These are phyloP conservation scores for Cataglyphis livida DNA, from an alignment of 2,888 invertebrate genomes.

Conservation along the genomic window DNA sequence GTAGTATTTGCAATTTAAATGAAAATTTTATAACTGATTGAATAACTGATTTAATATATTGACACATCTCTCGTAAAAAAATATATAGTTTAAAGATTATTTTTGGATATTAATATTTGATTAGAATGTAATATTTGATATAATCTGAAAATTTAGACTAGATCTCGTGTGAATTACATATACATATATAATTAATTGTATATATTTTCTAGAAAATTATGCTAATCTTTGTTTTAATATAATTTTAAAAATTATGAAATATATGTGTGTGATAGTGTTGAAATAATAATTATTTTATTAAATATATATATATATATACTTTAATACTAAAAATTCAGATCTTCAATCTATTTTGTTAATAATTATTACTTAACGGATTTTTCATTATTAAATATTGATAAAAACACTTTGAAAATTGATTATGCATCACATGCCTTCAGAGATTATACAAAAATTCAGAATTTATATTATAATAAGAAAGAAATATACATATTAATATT, in stretches of 20 bases:
- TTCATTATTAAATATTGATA: slow-evolving; percentile 52
- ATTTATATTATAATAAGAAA: slow-evolving; percentile 63
- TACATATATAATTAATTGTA: slow-evolving; percentile 8
- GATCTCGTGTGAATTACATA: background rate
- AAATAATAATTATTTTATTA: slow-evolving; percentile 57
- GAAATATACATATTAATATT: slow-evolving; percentile 63
- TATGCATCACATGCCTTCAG: slow-evolving; percentile 68
- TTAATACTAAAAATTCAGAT: slow-evolving; percentile 62
- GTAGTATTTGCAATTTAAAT: background rate
- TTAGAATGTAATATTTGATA: background rate
- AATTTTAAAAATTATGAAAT: slow-evolving; percentile 3
- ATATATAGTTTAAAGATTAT: slow-evolving; percentile 16
- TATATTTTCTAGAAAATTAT: slow-evolving; percentile 6
- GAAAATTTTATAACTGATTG: slow-evolving; percentile 1
- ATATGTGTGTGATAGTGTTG: background rate
- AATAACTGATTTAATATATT: slow-evolving; percentile 21
- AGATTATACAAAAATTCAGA: slow-evolving; percentile 61
- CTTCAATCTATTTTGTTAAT: slow-evolving; percentile 61
- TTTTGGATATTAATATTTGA: background rate
- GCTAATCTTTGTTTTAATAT: slow-evolving; percentile 2
- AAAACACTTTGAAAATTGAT: slow-evolving; percentile 57
- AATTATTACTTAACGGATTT: slow-evolving; percentile 42
- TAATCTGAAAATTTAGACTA: slow-evolving; percentile 23
- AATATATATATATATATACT: slow-evolving; percentile 24
- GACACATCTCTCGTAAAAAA: slow-evolving; percentile 4